These are phyloP conservation scores for Seira musarum DNA, from an alignment of 2,888 invertebrate genomes.

Conservation along the genomic window DNA sequence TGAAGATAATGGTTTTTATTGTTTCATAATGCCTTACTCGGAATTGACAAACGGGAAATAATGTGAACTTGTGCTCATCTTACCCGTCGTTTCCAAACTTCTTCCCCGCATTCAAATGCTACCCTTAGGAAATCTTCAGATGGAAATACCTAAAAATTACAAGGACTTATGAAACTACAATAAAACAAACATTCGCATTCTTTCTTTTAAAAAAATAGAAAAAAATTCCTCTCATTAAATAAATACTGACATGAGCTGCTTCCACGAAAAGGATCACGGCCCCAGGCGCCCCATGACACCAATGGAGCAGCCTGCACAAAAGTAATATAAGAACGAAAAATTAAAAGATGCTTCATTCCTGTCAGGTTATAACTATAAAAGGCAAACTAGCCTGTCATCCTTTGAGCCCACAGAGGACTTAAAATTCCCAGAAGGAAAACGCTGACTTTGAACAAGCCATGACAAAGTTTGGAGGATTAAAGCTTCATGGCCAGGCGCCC, in stretches of 20 bases:
- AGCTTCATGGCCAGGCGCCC: constrained; percentile 75
- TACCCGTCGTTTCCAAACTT: constrained; percentile 84
- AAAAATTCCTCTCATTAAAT: no score
- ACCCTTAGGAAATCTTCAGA: constrained; percentile 80
- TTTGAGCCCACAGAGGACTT: constrained; percentile 80
- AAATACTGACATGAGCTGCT: constrained; percentile 78
- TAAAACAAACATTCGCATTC: neutral
- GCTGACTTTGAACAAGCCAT: constrained; percentile 75
- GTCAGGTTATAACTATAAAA: no score
- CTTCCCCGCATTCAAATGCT: constrained; percentile 82
- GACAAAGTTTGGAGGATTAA: constrained; percentile 79
- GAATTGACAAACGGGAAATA: constrained; percentile 24
- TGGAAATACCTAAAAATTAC: constrained; percentile 77
- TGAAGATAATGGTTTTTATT: constrained; percentile 16
- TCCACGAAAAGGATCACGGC: constrained; percentile 81
- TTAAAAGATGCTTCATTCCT: no score
- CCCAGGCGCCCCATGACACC: constrained; percentile 96
- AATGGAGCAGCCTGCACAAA: no score
- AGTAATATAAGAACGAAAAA: no score
- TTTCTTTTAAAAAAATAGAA: neutral
- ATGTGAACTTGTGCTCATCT: constrained; percentile 36
- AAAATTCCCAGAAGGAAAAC: constrained; percentile 70
- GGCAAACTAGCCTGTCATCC: constrained; percentile 83
- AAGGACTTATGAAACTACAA: neutral
- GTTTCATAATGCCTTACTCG: constrained; percentile 23